A percentile compares a stretch with the other conserved stretches of the same genome.
Conservation (phyloP, 2,888 invertebrate genomes). For the Zaprionus bogoriensis region DNA sequence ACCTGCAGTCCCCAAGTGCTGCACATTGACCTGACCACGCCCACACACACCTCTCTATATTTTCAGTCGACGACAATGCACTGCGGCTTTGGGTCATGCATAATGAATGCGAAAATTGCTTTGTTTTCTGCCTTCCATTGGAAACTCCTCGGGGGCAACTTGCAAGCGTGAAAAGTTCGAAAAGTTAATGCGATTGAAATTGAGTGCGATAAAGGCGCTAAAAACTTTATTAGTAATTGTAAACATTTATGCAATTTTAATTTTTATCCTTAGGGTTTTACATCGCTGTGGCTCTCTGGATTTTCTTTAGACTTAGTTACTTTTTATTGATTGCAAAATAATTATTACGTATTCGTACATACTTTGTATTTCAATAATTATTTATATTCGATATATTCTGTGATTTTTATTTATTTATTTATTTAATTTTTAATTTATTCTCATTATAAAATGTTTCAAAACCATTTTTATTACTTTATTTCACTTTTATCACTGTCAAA, state of each 20-base stretch:
- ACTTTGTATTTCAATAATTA: no score
- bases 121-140: constrained; percentile 8
- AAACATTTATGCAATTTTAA: no score
- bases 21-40: background rate
- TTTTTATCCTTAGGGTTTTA: background rate
- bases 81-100: constrained; percentile 1
- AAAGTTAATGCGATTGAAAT: constrained; percentile 6
- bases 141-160: background rate
- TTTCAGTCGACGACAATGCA: background rate
- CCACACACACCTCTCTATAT: background rate
- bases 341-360: background rate
- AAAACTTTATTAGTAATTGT: no score
- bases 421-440: background rate
- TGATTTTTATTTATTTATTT: background rate
- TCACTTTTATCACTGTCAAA: background rate
- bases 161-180: background rate
- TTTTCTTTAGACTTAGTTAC: background rate
- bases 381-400: background rate
- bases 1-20: constrained; percentile 7
- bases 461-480: background rate
- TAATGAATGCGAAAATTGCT: constrained; percentile 24
- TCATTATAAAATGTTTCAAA: background rate
- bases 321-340: background rate
- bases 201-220: background rate
- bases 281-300: background rate